Conservation (phyloP, 2,888 invertebrate species). For the Siphonodentalium dalli region DNA sequence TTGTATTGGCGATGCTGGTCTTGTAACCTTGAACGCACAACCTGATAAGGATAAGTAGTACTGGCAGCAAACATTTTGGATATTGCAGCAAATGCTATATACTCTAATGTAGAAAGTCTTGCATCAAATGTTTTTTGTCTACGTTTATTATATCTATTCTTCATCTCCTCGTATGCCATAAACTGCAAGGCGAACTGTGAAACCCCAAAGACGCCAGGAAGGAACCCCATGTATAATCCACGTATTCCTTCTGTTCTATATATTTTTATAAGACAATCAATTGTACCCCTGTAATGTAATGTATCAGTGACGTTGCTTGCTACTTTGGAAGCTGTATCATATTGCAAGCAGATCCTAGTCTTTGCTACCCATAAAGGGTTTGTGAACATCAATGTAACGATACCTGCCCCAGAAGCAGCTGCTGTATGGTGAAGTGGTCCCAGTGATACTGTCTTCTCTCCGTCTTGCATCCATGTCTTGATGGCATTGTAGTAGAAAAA, state of each 20-base stretch:
- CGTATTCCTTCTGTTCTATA: constrained; percentile 87
- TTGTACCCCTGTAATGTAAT: constrained; percentile 83
- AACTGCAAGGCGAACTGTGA: constrained; percentile 98
- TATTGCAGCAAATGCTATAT: constrained; percentile 88
- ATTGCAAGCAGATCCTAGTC: constrained; percentile 94
- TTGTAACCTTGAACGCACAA: constrained; percentile 92
- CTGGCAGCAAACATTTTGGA: constrained; percentile 88
- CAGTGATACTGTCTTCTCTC: constrained; percentile 79
- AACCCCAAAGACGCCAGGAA: constrained; percentile 96
- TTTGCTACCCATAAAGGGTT: constrained; percentile 99
- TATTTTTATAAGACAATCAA: constrained; percentile 89
- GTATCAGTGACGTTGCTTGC: constrained; percentile 12
- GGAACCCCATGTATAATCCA: constrained; percentile 93
- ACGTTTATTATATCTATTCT: constrained; percentile 86
- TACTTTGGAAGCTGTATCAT: constrained; percentile 69
- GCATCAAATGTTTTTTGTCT: constrained; percentile 82
- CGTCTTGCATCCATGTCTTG: constrained; percentile 91
- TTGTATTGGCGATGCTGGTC: constrained; percentile 90
- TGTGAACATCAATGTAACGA: constrained; percentile 81
- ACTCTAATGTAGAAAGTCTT: constrained; percentile 87
- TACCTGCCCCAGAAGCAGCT: constrained; percentile 82
- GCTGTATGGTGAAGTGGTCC: constrained; percentile 89
- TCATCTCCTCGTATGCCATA: constrained; percentile 98
- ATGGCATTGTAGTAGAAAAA: constrained; percentile 95
- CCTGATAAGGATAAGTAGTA: constrained; percentile 97